Base-by-base conservation (phyloP, 2,888 invertebrate genomes). In the Strigamia transsilvanica region DNA sequence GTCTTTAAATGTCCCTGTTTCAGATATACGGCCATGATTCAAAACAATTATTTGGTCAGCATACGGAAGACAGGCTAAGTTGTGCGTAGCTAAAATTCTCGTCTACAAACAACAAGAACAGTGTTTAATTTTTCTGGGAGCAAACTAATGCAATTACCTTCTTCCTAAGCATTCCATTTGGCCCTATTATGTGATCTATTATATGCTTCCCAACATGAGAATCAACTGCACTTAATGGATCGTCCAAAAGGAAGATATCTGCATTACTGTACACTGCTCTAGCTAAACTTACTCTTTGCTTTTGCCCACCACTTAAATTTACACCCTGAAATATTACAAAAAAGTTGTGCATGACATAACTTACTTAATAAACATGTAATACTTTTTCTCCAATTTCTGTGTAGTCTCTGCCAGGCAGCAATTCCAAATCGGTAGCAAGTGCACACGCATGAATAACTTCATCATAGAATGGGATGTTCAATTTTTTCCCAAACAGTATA, bases 321-420 rank as follows among this genome's bases (percentile, higher is more conserved):
- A 86, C 84, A 10, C 85, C 85, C 85, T 84, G 23, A 23, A 34
- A 77, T n/a, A 23, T 15, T 18, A 18, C 15, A 46, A 80, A 56
- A 34, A 38, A 38, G 6, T 5, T 10, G 6, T 38, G 10, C 6
- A 38, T 38, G 38, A 27, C 38, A 38, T 38, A 6, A 38, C 38
- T 38, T 38, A 27, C 27, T n/a, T n/a, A n/a, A 27, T 38, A 38
- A 0, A 38, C 2, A 3, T 79, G 3, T n/a, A 27, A 27, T 56
- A 88, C 88, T 86, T 98, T 99, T 89, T 99, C 99, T 83, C 99
- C 99, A 85, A 99, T 99, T 90, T 99, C 99, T 0, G 98, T 99
- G 87, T 92, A 84, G 84, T 88, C 88, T 12, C 87, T 87, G 18
- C 86, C 87, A 27, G 87, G 87, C 78, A 88, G 85, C 42, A 88